Evolutionary conservation across 1,140 invertebrate genomes (phyloP).

Genomic region (Thaumetopoea pityocampa): DNA sequence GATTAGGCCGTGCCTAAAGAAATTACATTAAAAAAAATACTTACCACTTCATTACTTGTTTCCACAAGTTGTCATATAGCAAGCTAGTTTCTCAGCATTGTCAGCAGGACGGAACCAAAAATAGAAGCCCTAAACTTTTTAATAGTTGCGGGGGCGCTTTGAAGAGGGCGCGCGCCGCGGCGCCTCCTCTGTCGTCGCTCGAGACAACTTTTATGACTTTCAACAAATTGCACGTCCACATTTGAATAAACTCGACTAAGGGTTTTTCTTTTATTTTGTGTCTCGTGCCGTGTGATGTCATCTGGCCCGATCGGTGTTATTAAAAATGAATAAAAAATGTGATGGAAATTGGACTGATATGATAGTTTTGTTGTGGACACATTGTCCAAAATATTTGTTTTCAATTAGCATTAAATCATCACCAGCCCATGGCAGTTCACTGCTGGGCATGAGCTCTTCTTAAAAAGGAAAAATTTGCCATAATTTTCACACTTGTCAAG

Average conservation of each 20-base stretch:
- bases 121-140: slow-evolving; percentile 66
- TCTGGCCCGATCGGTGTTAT: slow-evolving; percentile 5
- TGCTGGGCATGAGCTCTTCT: too few species aligned
- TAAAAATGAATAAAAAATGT: too few species aligned
- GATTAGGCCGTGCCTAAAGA: not conserved
- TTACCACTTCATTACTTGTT: slow-evolving; percentile 29
- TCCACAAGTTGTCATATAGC: slow-evolving; percentile 54
- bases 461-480: too few species aligned
- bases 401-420: too few species aligned
- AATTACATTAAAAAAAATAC: too few species aligned
- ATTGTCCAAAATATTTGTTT: too few species aligned
- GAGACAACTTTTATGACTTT: slow-evolving; percentile 65
- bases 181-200: slow-evolving; percentile 40
- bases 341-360: too few species aligned
- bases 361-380: too few species aligned
- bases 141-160: slow-evolving; percentile 48
- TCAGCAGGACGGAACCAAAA: slow-evolving; percentile 47
- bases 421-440: too few species aligned
- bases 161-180: slow-evolving; percentile 34
- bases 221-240: slow-evolving; percentile 48
- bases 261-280: slow-evolving; percentile 30
- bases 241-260: slow-evolving; percentile 46
- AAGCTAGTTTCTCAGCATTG: slow-evolving; percentile 43
- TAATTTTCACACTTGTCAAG: too few species aligned
- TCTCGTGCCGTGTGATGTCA: slow-evolving; percentile 9